A percentile compares a stretch with the other conserved stretches of the same genome.
Conservation (phyloP, 2,797 vertebrate species). For the Squalus acanthias region DNA sequence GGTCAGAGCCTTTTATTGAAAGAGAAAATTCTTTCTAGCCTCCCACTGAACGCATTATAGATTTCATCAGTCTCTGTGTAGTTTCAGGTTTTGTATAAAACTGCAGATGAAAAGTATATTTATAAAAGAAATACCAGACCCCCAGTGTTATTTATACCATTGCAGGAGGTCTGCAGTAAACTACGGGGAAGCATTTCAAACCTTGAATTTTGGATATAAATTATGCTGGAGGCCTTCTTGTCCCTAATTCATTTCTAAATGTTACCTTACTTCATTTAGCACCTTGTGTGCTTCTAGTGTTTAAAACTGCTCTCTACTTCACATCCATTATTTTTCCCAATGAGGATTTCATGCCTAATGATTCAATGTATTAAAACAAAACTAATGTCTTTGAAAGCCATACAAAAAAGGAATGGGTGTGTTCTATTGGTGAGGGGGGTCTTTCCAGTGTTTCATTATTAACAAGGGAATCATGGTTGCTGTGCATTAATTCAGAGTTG, state of each 20-base stretch:
- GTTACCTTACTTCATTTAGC: conserved; percentile 35
- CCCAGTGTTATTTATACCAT: conserved; percentile 51
- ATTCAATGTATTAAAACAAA: conserved; percentile 36
- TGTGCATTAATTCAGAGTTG: conserved; percentile 18
- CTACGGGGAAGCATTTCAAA: conserved; percentile 41
- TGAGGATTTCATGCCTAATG: conserved; percentile 31
- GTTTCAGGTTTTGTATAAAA: conserved; percentile 51
- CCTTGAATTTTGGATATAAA: conserved; percentile 44
- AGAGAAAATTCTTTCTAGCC: conserved; percentile 29
- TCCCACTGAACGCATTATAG: conserved; percentile 39
- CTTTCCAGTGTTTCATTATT: conserved; percentile 25
- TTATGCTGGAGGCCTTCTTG: conserved; percentile 14
- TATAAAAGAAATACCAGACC: conserved; percentile 52
- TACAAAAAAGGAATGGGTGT: conserved; percentile 22
- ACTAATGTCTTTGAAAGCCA: conserved; percentile 31
- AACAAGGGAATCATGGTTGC: conserved; percentile 27
- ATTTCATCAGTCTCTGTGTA: conserved; percentile 51
- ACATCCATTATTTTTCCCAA: conserved; percentile 28
- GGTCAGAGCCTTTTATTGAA: conserved; percentile 25
- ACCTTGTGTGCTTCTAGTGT: conserved; percentile 33
- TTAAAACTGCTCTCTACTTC: conserved; percentile 19
- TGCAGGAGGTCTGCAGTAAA: conserved; percentile 51
- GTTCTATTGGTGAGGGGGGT: conserved; percentile 9
- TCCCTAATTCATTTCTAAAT: conserved; percentile 31
- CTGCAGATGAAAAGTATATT: conserved; percentile 49